phyloP scores from a whole-genome alignment of 2,888 invertebrate species.

The Rhamphomyia laevipes region DNA sequence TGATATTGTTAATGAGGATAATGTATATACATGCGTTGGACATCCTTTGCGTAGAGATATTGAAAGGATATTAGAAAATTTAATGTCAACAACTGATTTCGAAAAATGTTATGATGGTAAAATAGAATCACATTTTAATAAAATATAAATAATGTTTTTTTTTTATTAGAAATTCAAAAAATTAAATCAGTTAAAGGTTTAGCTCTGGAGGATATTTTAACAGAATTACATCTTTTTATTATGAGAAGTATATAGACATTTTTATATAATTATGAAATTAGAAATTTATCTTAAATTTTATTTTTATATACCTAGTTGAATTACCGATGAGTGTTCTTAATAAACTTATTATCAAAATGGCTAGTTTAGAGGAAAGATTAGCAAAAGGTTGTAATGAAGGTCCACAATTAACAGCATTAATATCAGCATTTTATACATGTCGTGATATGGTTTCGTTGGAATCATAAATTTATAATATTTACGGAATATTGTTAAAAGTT shows the following conservation, averaged over 20 bases:
- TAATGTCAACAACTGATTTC: constrained; percentile 39
- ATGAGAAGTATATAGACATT: constrained; percentile 61
- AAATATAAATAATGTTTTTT: constrained; percentile 9
- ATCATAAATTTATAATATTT: constrained; percentile 3
- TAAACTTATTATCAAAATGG: constrained; percentile 71
- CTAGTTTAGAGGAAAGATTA: constrained; percentile 79
- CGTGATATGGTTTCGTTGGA: constrained; percentile 43
- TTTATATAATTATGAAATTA: constrained; percentile 5
- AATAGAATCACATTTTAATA: neutral
- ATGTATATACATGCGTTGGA: constrained; percentile 90
- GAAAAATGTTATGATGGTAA: constrained; percentile 30
- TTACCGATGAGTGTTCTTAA: constrained; percentile 69
- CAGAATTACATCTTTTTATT: constrained; percentile 77
- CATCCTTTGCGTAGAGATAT: constrained; percentile 89
- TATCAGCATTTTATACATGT: constrained; percentile 75
- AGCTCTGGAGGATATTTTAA: constrained; percentile 84
- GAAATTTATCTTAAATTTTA: constrained; percentile 10
- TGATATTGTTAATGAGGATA: constrained; percentile 75
- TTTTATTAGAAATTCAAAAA: constrained; percentile 55
- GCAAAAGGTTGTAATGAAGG: constrained; percentile 80
- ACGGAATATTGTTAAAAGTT: no score
- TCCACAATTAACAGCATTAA: constrained; percentile 77
- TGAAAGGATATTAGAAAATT: constrained; percentile 73
- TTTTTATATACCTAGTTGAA: constrained; percentile 63
- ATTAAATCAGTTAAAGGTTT: constrained; percentile 82